Percentiles rank a stretch among this genome's conserved stretches.
phyloP scores from a whole-genome alignment of 2,888 invertebrate genomes.

The Pseudococcus longispinus region DNA sequence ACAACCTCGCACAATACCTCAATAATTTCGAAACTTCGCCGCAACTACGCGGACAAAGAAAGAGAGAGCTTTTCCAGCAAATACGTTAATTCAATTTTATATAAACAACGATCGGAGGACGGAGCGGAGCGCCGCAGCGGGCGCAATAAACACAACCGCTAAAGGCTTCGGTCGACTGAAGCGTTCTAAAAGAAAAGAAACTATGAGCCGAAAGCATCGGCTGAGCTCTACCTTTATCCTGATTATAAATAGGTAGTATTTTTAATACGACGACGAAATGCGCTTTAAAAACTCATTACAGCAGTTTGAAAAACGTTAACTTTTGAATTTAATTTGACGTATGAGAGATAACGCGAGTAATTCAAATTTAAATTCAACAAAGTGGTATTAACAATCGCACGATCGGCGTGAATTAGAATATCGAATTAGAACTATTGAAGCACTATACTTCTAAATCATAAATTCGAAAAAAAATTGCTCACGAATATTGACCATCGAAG shows the following conservation, averaged over 20 bases:
- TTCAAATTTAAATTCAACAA: too few relatives aligned
- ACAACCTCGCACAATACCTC: background rate
- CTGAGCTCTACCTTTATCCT: background rate
- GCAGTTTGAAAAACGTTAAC: too few relatives aligned
- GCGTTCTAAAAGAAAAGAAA: background rate
- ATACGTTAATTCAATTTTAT: conserved; percentile 4
- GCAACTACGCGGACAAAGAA: background rate
- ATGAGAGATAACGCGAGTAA: too few relatives aligned
- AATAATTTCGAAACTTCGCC: conserved; percentile 4
- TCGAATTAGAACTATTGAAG: too few relatives aligned
- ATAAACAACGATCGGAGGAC: background rate
- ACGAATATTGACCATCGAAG: too few relatives aligned
- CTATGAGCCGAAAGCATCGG: background rate
- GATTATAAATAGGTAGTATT: background rate
- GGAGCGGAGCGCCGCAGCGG: background rate
- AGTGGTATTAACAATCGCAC: too few relatives aligned
- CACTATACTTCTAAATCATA: too few relatives aligned
- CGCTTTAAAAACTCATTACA: too few relatives aligned
- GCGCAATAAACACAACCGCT: background rate
- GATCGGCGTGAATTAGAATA: too few relatives aligned
- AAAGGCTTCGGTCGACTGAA: background rate
- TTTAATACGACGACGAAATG: background rate
- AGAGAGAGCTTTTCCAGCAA: background rate
- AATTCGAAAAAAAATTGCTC: too few relatives aligned
- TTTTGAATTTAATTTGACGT: too few relatives aligned